phyloP scores from a whole-genome alignment of 2,888 invertebrate genomes.

The Euplagia quadripunctaria region DNA sequence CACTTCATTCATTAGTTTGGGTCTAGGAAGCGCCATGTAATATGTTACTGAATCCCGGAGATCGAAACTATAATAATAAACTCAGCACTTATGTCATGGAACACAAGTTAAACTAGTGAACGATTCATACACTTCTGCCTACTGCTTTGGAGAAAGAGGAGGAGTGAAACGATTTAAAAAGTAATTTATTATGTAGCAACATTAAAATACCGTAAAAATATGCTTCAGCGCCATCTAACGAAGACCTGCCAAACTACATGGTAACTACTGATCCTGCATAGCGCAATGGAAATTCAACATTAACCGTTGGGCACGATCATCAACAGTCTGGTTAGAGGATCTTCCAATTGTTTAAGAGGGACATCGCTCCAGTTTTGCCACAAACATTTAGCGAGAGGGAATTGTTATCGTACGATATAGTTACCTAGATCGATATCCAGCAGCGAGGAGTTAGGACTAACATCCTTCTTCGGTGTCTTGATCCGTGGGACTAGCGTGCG shows the following conservation, averaged over 20 bases:
- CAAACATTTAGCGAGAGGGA: too few species aligned
- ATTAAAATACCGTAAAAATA: not conserved
- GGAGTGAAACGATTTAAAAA: not conserved
- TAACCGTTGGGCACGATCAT: too few species aligned
- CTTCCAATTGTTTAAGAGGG: too few species aligned
- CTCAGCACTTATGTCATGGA: too few species aligned
- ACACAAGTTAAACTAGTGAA: not conserved
- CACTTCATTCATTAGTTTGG: too few species aligned
- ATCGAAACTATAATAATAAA: too few species aligned
- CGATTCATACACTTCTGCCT: not conserved
- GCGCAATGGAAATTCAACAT: not conserved
- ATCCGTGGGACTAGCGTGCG: conserved; percentile 79
- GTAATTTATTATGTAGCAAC: not conserved
- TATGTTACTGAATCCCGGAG: too few species aligned
- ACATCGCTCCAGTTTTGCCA: too few species aligned
- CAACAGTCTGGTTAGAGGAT: too few species aligned
- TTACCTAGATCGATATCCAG: conserved; percentile 72
- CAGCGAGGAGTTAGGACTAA: conserved; percentile 68
- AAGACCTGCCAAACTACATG: not conserved
- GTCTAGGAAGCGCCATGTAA: too few species aligned
- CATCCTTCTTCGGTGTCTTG: conserved; percentile 76
- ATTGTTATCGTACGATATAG: not conserved
- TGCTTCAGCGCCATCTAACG: not conserved
- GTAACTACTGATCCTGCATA: not conserved
- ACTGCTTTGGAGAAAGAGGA: not conserved